Evolutionary conservation across 1,140 invertebrate species (phyloP), one percentile per base, ranked within the genome.

Genomic region (Megalopta genalis): DNA sequence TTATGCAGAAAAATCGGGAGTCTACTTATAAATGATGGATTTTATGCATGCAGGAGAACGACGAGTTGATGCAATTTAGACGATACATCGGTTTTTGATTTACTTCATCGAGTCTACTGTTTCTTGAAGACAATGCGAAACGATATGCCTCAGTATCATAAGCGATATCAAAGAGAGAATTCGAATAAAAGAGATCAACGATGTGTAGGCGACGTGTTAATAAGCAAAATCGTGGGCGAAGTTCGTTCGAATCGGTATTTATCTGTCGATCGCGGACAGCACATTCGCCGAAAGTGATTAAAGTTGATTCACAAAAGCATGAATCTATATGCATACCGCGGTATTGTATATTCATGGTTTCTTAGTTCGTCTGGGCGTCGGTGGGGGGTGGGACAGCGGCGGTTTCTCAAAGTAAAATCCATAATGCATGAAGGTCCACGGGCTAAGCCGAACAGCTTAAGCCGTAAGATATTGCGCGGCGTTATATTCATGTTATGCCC

Each of bases 271-370:
- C 64, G 37, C 52, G 54, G 32, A 59, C 39, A 25, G 25, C n/a
- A 59, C 16, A 49, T 21, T 42, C 77, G 57, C 59, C 68, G 68
- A 66, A 83, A 89, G 87, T 88, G 87, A 90, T 91, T 88, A 87
- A 91, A 91, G 83, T 91, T 89, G 85, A 89, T 89, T 90, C 86
- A 86, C 87, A 88, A 91, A 78, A 90, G 88, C 80, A 87, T 81
- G 86, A 86, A 89, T 90, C 87, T 90, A 88, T 88, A 90, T 90
- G 88, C 87, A 92, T 90, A 89, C 85, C 77, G 65, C 75, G 84
- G 88, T 93, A 93, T 93, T 93, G 92, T 93, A 93, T 93, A 93
- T 93, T 93, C 92, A 93, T 93, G 90, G 91, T 93, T 91, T 92
- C 91, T 92, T 91, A 91, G 89, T 86, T 89, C 74, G 83, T 86